Percentiles rank a stretch among this genome's conserved stretches.
These are phyloP conservation scores for Caerostris extrusa DNA, from an alignment of 1,140 invertebrate genomes.

Conservation along the genomic window DNA sequence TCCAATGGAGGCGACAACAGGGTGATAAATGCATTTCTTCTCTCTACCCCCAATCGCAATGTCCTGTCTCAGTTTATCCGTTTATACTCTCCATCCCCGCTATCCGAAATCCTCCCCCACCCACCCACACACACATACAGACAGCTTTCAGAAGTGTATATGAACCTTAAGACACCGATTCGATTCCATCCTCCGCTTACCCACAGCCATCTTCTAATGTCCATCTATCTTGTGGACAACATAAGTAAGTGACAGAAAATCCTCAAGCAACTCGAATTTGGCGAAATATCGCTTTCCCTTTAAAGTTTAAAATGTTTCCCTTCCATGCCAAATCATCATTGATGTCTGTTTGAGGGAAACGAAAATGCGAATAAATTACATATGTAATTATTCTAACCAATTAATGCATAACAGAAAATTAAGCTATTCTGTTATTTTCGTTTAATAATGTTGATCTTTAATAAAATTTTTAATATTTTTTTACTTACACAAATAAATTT, in stretches of 20 bases:
- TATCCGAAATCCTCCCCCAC: background rate
- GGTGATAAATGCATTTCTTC: slow-evolving; percentile 65
- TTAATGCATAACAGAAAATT: too few relatives aligned
- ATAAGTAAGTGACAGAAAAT: slow-evolving; percentile 56
- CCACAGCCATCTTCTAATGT: slow-evolving; percentile 34
- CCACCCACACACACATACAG: background rate
- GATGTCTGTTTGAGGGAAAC: background rate
- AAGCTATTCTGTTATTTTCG: too few relatives aligned
- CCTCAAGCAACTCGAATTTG: slow-evolving; percentile 32
- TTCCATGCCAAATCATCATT: background rate
- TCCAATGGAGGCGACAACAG: slow-evolving; percentile 53
- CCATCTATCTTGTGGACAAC: slow-evolving; percentile 66
- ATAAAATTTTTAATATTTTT: too few relatives aligned
- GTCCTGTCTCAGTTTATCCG: slow-evolving; percentile 54
- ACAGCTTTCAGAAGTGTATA: slow-evolving; percentile 53
- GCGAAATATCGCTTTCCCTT: slow-evolving; percentile 44
- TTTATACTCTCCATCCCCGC: slow-evolving; percentile 27
- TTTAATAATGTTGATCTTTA: too few relatives aligned
- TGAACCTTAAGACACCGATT: slow-evolving; percentile 55
- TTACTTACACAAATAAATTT: too few relatives aligned
- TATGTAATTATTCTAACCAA: too few relatives aligned
- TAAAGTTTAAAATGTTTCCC: background rate
- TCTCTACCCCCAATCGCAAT: slow-evolving; percentile 24
- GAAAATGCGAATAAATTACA: too few relatives aligned
- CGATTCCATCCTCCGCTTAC: slow-evolving; percentile 4